Percentiles rank a stretch among this genome's conserved stretches.
These are phyloP conservation scores for Apostichopus californicus DNA, from an alignment of 35 echinoderm and acorn worm species.

Conservation along the genomic window DNA sequence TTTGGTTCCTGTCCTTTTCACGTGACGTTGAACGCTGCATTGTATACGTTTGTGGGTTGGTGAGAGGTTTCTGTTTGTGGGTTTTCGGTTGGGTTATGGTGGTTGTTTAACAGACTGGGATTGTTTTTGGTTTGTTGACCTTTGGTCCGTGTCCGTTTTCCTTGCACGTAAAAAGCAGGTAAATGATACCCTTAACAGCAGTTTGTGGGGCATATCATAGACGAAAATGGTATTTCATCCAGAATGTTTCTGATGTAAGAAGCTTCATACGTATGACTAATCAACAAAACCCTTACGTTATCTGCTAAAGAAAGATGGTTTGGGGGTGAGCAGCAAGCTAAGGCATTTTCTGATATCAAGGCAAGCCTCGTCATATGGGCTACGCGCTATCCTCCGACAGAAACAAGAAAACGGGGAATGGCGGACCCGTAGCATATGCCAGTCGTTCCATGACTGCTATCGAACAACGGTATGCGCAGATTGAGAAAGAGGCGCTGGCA, in stretches of 20 bases:
- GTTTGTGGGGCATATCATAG: conserved; percentile 58
- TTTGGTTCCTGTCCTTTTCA: no score
- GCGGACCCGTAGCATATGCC: conserved; percentile 62
- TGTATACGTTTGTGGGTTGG: no score
- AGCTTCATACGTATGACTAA: conserved; percentile 65
- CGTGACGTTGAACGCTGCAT: no score
- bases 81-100: no score
- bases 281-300: conserved; percentile 56
- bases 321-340: conserved; percentile 51
- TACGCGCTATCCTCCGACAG: conserved; percentile 61
- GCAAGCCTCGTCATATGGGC: conserved; percentile 54
- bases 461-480: conserved; percentile 66
- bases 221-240: background rate
- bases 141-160: no score
- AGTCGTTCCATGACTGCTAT: conserved; percentile 54
- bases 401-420: conserved; percentile 55
- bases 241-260: conserved; percentile 53
- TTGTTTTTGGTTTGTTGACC: no score
- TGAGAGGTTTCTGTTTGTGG: no score
- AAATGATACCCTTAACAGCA: no score
- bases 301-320: conserved; percentile 55
- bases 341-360: conserved; percentile 65
- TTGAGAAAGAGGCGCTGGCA: conserved; percentile 74
- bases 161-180: no score
- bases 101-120: no score